phyloP scores from a whole-genome alignment of 1,140 invertebrate species.

The Scaptodrosophila lebanonensis region DNA sequence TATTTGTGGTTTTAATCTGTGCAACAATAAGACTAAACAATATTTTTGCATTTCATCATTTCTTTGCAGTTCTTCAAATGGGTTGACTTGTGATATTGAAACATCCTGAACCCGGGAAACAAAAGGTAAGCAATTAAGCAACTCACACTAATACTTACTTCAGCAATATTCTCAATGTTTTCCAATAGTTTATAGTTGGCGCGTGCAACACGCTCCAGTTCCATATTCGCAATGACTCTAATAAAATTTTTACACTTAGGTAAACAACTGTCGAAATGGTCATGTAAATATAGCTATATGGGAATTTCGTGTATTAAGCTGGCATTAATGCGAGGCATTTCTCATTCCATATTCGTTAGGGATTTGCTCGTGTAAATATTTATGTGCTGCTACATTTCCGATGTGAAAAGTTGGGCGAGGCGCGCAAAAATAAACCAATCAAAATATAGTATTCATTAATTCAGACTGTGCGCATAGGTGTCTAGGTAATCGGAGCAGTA shows the following conservation, averaged over 20 bases:
- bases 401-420: neutral
- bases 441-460: neutral
- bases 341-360: neutral
- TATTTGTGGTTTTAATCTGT: neutral
- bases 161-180: neutral
- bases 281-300: neutral
- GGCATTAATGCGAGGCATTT: no score
- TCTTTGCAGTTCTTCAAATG: slow-evolving; percentile 75
- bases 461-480: neutral
- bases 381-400: neutral
- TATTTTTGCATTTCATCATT: neutral
- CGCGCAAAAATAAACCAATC: neutral
- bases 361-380: neutral
- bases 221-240: no score
- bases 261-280: no score
- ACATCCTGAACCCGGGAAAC: slow-evolving; percentile 76
- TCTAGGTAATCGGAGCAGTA: no score
- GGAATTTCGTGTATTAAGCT: neutral
- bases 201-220: slow-evolving; percentile 2
- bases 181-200: slow-evolving; percentile 9
- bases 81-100: slow-evolving; percentile 75
- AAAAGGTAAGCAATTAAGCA: slow-evolving; percentile 60
- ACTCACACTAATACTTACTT: neutral
- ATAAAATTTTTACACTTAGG: no score
- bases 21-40: slow-evolving; percentile 2